Conservation (phyloP, 2,113 vertebrate species). For the Pangasianodon hypophthalmus region DNA sequence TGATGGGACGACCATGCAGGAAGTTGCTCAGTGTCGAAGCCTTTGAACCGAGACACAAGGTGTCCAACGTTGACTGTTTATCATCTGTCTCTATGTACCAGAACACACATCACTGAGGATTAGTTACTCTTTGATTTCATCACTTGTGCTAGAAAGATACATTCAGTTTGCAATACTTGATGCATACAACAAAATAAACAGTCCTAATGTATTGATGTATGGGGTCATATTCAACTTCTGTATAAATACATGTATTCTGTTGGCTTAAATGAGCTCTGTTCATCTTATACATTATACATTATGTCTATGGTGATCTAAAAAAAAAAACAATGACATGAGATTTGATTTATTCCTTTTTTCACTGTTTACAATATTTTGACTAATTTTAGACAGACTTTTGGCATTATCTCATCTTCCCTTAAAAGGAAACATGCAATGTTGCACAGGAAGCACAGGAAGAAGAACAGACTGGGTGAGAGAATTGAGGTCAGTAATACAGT, state of each 20-base stretch:
- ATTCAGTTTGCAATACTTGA: background rate
- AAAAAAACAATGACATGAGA: background rate
- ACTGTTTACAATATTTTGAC: background rate
- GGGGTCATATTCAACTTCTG: background rate
- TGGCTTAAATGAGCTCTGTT: background rate
- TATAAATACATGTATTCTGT: background rate
- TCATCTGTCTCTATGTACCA: slow-evolving; percentile 47
- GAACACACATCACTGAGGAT: background rate
- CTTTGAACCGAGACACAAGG: slow-evolving; percentile 57
- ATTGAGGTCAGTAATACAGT: background rate
- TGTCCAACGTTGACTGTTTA: slow-evolving; percentile 52
- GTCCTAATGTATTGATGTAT: background rate
- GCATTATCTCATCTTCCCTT: background rate
- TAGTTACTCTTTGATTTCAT: background rate
- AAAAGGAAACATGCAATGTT: background rate
- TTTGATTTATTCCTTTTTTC: background rate
- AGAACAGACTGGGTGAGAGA: background rate
- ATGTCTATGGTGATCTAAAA: background rate
- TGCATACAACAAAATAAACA: background rate
- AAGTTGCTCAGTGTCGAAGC: slow-evolving; percentile 71
- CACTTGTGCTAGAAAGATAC: background rate
- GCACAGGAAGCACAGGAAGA: background rate
- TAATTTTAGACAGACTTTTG: background rate
- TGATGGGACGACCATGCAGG: slow-evolving; percentile 74
- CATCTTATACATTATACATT: background rate